Conservation (phyloP, 2,113 vertebrate genomes). For the Prinia subflava region DNA sequence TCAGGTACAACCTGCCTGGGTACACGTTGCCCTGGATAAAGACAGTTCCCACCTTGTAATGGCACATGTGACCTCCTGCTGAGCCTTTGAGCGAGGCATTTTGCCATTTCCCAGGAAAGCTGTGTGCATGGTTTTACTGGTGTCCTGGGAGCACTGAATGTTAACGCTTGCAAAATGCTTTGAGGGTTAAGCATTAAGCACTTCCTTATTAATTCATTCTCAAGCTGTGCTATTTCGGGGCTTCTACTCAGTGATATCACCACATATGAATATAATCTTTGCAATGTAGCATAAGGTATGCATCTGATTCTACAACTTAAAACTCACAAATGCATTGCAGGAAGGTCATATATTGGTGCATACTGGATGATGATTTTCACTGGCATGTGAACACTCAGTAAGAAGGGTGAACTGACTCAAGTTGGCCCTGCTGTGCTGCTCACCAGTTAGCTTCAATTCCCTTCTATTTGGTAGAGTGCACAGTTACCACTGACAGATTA, state of each 20-base stretch:
- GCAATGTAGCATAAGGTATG: not conserved
- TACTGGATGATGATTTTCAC: not conserved
- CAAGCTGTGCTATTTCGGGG: not conserved
- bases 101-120: not conserved
- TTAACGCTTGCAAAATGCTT: not conserved
- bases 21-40: accelerated
- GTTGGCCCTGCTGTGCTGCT: not conserved
- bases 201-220: not conserved
- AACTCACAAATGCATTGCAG: not conserved
- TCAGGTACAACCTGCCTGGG: not conserved
- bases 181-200: not conserved
- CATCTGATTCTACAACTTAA: not conserved
- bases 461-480: not conserved
- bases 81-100: not conserved
- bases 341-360: not conserved
- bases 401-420: not conserved
- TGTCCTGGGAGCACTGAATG: not conserved
- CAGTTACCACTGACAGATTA: not conserved
- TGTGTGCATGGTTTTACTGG: not conserved
- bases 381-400: not conserved
- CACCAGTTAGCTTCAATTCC: not conserved
- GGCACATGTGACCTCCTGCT: not conserved
- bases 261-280: not conserved
- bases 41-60: not conserved
- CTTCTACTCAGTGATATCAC: not conserved